Evolutionary conservation across 2,888 invertebrate species (phyloP).

Genomic region (Galerucella calmariensis): DNA sequence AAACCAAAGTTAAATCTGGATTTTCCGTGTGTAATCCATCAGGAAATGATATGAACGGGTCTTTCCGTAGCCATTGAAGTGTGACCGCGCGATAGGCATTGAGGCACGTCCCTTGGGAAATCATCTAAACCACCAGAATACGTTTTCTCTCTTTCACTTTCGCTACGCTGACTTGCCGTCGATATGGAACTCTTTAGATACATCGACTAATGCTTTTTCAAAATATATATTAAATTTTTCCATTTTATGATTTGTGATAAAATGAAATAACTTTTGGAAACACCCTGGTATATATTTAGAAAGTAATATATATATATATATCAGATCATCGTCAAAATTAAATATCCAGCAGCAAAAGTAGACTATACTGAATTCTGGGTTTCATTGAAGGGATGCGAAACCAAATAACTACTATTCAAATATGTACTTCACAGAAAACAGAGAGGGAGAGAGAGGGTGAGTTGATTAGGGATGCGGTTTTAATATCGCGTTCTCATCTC

Average conservation of each 20-base stretch:
- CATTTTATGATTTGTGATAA: too few species aligned
- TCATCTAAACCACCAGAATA: constrained; percentile 53
- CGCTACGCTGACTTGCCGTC: constrained; percentile 32
- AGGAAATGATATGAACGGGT: constrained; percentile 53
- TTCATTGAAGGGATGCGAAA: constrained; percentile 32
- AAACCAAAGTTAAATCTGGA: constrained; percentile 46
- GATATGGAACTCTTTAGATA: constrained; percentile 36
- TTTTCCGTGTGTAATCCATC: constrained; percentile 56
- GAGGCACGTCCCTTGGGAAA: constrained; percentile 63
- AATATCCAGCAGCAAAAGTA: constrained; percentile 27
- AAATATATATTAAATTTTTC: constrained; percentile 9
- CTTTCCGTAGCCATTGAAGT: constrained; percentile 65
- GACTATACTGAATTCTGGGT: constrained; percentile 35
- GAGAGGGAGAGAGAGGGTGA: background rate
- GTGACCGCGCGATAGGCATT: constrained; percentile 65
- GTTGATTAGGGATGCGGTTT: constrained; percentile 47
- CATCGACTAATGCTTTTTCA: constrained; percentile 27
- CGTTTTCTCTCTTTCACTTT: constrained; percentile 28
- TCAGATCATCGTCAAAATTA: constrained; percentile 17
- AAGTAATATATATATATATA: constrained; percentile 20
- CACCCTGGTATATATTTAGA: background rate
- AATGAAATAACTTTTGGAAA: too few species aligned
- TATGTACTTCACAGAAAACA: constrained; percentile 38
- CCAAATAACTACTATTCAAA: constrained; percentile 43
- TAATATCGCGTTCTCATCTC: constrained; percentile 43